Evolutionary conservation across 2,113 vertebrate genomes (phyloP), one percentile per base, ranked within the genome.

Genomic region (Megaleporinus macrocephalus): DNA sequence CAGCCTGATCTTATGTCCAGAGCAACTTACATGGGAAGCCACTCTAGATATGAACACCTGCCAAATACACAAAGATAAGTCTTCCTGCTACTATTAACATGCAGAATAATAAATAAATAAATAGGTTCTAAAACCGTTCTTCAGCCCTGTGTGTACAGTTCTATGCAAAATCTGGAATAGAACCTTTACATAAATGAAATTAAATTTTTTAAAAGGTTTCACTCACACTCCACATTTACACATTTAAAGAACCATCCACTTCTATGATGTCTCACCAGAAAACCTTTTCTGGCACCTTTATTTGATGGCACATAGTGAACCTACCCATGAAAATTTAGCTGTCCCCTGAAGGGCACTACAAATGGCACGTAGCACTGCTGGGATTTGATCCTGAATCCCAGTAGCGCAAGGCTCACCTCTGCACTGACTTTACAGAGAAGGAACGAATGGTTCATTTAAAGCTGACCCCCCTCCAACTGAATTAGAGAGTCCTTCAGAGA

Each of bases 381-480:
- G 26, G 22, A 77, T 41, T 36, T 24, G 1, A 61, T 47, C 36
- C 30, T 44, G 15, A 72, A 13, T 66, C 76, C 51, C 49, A 66
- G 47, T 49, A 73, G 59, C 49, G 41, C 51, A n/a, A 51, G 49
- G 33, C 51, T 30, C 53, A 76, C 62, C 63, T 69, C 73, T 36
- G 70, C 65, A 47, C 24, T 79, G 49, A 59, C 6, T 68, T 66
- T 68, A 24, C 49, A 79, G 66, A 81, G 22, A 81, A 49, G 47
- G 26, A 75, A 81, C 3, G 20, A 68, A 81, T 3, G 53, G 63
- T 47, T 81, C 55, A 75, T 81, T 81, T 75, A 82, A 76, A 82
- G 14, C 51, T 82, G 75, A 76, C 73, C 80, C 68, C 51, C 13
- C n/a, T n/a, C 29, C 73, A 36, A 69, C 66, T 61, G 10, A 82